Conservation (phyloP, 2,888 invertebrate genomes). For the Chrysopilus asiliformis region DNA sequence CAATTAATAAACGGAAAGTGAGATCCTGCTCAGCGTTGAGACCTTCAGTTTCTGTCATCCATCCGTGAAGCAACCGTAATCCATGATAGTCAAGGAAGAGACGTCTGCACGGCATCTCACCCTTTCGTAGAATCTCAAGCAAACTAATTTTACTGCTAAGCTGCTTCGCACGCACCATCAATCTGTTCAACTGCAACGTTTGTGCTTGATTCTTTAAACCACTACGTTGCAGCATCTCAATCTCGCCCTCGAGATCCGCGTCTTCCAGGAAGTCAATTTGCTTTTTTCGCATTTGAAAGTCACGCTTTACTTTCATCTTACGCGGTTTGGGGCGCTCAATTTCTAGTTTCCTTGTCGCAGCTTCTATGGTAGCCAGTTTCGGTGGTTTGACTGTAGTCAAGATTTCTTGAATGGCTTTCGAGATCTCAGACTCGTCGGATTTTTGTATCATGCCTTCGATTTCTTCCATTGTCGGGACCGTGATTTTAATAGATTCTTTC, state of each 20-base stretch:
- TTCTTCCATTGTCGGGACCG: constrained; percentile 22
- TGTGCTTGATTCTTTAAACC: constrained; percentile 83
- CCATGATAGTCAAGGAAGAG: constrained; percentile 92
- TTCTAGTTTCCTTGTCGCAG: constrained; percentile 11
- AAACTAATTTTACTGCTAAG: constrained; percentile 60
- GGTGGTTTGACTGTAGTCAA: neutral
- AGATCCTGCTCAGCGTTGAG: constrained; percentile 17
- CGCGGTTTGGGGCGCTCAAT: constrained; percentile 13
- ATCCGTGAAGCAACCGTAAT: constrained; percentile 75
- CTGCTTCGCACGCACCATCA: constrained; percentile 86
- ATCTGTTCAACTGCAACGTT: constrained; percentile 74
- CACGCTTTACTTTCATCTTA: constrained; percentile 27
- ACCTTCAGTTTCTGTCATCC: constrained; percentile 58
- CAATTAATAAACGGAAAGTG: constrained; percentile 49
- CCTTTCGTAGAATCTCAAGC: constrained; percentile 61
- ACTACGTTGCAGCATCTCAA: constrained; percentile 60
- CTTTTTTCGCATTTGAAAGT: constrained; percentile 24
- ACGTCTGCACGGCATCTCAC: constrained; percentile 68
- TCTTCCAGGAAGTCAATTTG: constrained; percentile 46
- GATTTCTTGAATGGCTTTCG: neutral
- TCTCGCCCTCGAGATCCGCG: constrained; percentile 68
- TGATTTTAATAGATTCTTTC: neutral
- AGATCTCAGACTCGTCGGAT: constrained; percentile 8
- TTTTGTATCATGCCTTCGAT: constrained; percentile 37
- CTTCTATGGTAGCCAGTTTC: constrained; percentile 1